phyloP scores from a whole-genome alignment of 2,797 vertebrate species.

The Macrochelys suwanniensis region DNA sequence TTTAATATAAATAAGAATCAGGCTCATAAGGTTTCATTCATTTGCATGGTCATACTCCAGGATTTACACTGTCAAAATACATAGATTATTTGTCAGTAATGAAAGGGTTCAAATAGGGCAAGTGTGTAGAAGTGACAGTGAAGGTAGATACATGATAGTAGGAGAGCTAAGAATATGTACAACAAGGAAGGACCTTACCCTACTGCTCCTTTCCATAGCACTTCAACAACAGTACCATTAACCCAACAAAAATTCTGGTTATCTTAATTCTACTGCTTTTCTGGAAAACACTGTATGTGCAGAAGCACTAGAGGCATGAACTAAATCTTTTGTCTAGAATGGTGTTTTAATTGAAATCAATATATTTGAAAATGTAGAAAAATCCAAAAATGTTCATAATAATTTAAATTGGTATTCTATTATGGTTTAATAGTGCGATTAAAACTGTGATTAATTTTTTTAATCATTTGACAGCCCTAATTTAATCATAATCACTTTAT shows the following conservation, averaged over 20 bases:
- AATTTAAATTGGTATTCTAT: no score
- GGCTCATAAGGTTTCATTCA: neutral
- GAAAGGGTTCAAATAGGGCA: neutral
- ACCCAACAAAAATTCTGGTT: neutral
- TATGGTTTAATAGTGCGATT: no score
- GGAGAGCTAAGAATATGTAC: neutral
- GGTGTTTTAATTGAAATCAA: neutral
- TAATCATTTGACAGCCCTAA: no score
- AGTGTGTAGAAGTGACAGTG: neutral
- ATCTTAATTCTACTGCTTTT: neutral
- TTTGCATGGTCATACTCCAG: conserved; percentile 23
- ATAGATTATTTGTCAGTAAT: conserved; percentile 20
- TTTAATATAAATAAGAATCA: conserved; percentile 24
- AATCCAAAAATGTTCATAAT: no score
- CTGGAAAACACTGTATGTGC: neutral
- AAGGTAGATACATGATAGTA: neutral
- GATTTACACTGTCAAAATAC: neutral
- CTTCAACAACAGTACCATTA: neutral
- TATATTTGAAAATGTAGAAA: no score
- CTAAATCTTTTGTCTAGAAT: neutral
- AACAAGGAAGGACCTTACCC: neutral
- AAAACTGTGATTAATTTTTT: no score
- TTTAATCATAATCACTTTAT: neutral
- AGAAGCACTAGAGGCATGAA: neutral
- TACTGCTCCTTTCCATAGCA: neutral